A percentile compares a stretch with the other conserved stretches of the same genome.
Evolutionary conservation across 1,140 invertebrate species (phyloP).

Genomic region (Dendrolimus kikuchii): DNA sequence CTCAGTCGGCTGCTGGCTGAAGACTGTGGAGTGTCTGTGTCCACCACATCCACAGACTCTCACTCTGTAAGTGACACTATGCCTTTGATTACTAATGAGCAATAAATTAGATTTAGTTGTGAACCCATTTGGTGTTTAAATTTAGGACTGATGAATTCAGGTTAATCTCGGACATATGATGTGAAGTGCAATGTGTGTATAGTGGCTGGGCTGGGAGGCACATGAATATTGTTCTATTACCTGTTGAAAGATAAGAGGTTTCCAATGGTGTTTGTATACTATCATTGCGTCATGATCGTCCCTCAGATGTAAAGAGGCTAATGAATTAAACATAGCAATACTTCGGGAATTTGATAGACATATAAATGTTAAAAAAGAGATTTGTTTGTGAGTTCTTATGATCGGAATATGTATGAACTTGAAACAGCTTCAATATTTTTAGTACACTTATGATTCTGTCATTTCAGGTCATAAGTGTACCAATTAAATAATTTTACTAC

Average conservation of each 20-base stretch:
- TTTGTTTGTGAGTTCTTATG: too few species aligned
- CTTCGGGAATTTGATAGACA: too few species aligned
- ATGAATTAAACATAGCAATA: not conserved
- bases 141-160: slow-evolving; percentile 33
- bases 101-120: slow-evolving; percentile 36
- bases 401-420: too few species aligned
- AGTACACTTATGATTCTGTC: too few species aligned
- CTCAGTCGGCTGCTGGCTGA: slow-evolving; percentile 46
- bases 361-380: too few species aligned
- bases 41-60: slow-evolving; percentile 45
- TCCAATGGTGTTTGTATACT: slow-evolving; percentile 14
- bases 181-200: slow-evolving; percentile 32
- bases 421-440: too few species aligned
- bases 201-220: slow-evolving; percentile 10
- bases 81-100: slow-evolving; percentile 49
- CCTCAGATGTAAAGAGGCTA: slow-evolving; percentile 17
- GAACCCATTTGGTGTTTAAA: slow-evolving; percentile 28
- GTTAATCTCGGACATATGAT: slow-evolving; percentile 33
- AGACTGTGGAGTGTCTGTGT: slow-evolving; percentile 20
- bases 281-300: slow-evolving; percentile 10
- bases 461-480: too few species aligned
- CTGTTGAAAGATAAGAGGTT: slow-evolving; percentile 13
- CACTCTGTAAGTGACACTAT: slow-evolving; percentile 57
- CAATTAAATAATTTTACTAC: too few species aligned
- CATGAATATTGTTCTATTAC: slow-evolving; percentile 21